phyloP scores from a whole-genome alignment of 2,888 invertebrate species.

The Parnassius orleans region DNA sequence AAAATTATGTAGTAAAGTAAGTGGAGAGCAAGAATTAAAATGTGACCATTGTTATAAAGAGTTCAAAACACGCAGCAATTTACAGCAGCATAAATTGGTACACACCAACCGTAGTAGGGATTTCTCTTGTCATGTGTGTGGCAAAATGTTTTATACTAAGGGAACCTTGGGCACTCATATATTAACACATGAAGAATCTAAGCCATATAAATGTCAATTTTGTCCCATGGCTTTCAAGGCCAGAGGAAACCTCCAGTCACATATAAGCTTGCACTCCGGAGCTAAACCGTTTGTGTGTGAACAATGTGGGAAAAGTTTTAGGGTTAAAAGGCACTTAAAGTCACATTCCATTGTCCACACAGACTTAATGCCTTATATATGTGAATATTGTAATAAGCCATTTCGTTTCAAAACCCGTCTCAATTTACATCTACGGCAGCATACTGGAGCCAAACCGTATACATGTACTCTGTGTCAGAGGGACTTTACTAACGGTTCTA shows the following conservation, averaged over 20 bases:
- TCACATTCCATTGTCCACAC: conserved; percentile 74
- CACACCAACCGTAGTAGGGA: conserved; percentile 71
- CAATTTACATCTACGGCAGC: conserved; percentile 68
- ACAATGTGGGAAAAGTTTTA: conserved; percentile 70
- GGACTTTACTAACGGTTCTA: conserved; percentile 74
- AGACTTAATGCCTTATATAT: conserved; percentile 66
- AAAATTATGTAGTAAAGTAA: conserved; percentile 38
- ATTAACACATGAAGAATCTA: conserved; percentile 64
- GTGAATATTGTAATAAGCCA: conserved; percentile 68
- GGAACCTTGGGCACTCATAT: conserved; percentile 69
- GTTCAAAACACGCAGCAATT: conserved; percentile 64
- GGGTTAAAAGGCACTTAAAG: conserved; percentile 70
- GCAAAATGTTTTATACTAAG: conserved; percentile 75
- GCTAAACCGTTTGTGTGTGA: conserved; percentile 72
- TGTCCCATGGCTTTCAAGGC: conserved; percentile 69
- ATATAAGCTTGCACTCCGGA: conserved; percentile 64
- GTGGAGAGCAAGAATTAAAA: conserved; percentile 48
- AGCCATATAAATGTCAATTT: conserved; percentile 68
- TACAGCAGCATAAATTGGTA: conserved; percentile 61
- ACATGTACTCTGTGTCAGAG: conserved; percentile 64
- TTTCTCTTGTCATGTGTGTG: conserved; percentile 70
- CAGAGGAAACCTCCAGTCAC: conserved; percentile 65
- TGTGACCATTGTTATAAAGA: conserved; percentile 64
- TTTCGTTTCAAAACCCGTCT: conserved; percentile 71
- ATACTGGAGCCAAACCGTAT: conserved; percentile 73